Evolutionary conservation across 2,113 vertebrate genomes (phyloP).

Genomic region (Corvus hawaiiensis): DNA sequence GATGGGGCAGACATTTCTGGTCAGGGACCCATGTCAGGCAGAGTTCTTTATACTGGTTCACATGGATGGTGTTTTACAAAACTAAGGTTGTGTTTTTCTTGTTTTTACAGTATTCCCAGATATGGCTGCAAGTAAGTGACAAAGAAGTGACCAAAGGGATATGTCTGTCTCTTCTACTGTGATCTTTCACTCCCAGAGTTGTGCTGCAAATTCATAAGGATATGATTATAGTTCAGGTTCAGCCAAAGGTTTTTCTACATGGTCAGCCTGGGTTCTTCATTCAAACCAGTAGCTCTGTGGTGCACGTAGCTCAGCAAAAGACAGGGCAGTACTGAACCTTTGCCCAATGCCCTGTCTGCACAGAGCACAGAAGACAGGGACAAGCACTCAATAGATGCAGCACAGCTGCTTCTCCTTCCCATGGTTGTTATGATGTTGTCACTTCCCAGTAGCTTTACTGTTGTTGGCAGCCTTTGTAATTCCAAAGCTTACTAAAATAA

Average conservation of each 20-base stretch:
- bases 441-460: not conserved
- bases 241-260: not conserved
- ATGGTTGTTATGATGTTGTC: not conserved
- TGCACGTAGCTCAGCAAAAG: not conserved
- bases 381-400: not conserved
- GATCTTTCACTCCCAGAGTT: not conserved
- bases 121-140: slow-evolving; percentile 29
- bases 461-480: not conserved
- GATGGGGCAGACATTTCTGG: not conserved
- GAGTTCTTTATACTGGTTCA: not conserved
- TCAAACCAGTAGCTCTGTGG: not conserved
- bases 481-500: not conserved
- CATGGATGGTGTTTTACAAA: not conserved
- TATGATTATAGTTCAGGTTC: not conserved
- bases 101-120: slow-evolving; percentile 22
- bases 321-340: not conserved
- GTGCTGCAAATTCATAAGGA: not conserved
- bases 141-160: not conserved
- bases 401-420: not conserved
- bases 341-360: not conserved
- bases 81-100: not conserved
- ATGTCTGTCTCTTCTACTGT: not conserved
- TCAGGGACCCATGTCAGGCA: not conserved
- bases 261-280: not conserved
- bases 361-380: not conserved